A percentile compares a stretch with the other conserved stretches of the same genome.
phyloP scores from a whole-genome alignment of 2,888 invertebrate species.

The Epiblema foenella region DNA sequence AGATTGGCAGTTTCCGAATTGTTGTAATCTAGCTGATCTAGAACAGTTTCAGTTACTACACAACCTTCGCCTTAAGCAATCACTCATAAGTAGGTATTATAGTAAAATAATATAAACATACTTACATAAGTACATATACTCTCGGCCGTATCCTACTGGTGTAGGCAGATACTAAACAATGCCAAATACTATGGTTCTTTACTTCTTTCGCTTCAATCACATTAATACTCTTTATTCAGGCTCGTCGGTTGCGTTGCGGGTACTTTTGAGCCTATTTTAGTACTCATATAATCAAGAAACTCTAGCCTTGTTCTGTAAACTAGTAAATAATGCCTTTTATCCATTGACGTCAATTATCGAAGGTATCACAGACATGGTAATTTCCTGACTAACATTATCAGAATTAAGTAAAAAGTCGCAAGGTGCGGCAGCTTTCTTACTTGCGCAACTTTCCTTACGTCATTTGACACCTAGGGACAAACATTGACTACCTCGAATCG shows the following conservation, averaged over 20 bases:
- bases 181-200: too few species aligned
- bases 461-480: constrained; percentile 30
- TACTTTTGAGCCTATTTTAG: too few species aligned
- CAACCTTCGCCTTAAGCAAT: too few species aligned
- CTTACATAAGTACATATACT: too few species aligned
- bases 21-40: not conserved
- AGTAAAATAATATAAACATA: constrained; percentile 8
- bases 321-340: not conserved
- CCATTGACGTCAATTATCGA: constrained; percentile 4
- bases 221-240: too few species aligned
- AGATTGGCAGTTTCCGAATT: not conserved
- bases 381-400: constrained; percentile 33
- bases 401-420: constrained; percentile 40
- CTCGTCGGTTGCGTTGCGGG: too few species aligned
- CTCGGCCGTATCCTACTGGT: too few species aligned
- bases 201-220: too few species aligned
- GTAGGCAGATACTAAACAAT: too few species aligned
- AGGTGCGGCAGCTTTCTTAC: constrained; percentile 37
- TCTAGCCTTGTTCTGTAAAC: too few species aligned
- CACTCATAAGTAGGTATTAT: not conserved
- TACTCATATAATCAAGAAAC: too few species aligned
- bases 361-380: constrained; percentile 24
- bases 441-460: constrained; percentile 37
- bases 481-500: constrained; percentile 3
- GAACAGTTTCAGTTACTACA: not conserved